Percentiles rank a stretch among this genome's conserved stretches.
Evolutionary conservation across 1,140 invertebrate genomes (phyloP).

Genomic region (Drosophila saltans): DNA sequence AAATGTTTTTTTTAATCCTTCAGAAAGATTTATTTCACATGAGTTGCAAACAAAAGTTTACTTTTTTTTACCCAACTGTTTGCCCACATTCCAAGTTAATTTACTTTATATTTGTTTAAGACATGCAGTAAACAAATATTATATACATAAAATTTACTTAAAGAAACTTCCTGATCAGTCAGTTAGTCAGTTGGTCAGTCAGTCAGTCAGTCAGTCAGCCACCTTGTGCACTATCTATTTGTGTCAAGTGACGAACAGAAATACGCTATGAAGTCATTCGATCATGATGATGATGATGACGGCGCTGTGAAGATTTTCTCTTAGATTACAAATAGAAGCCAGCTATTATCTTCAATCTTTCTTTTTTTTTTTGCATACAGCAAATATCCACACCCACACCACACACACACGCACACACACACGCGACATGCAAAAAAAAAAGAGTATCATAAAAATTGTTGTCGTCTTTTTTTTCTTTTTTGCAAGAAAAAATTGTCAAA

Average conservation of each 20-base stretch:
- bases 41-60: no score
- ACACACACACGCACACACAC: background rate
- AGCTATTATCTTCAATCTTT: background rate
- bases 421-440: background rate
- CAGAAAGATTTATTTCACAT: no score
- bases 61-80: no score
- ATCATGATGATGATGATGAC: background rate
- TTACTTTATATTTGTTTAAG: no score
- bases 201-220: background rate
- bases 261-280: background rate
- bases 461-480: background rate
- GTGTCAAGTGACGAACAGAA: background rate
- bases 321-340: background rate
- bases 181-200: no score
- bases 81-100: no score
- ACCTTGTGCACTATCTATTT: background rate
- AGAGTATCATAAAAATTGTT: background rate
- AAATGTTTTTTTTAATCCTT: no score
- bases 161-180: constrained; percentile 5
- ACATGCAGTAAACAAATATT: no score
- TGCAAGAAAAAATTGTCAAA: background rate
- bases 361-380: no score
- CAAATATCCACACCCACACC: background rate
- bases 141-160: background rate
- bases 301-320: no score